A percentile compares a stretch with the other conserved stretches of the same genome.
Evolutionary conservation across 2,888 invertebrate genomes (phyloP).

Genomic region (Nephrocerus scutellatus): DNA sequence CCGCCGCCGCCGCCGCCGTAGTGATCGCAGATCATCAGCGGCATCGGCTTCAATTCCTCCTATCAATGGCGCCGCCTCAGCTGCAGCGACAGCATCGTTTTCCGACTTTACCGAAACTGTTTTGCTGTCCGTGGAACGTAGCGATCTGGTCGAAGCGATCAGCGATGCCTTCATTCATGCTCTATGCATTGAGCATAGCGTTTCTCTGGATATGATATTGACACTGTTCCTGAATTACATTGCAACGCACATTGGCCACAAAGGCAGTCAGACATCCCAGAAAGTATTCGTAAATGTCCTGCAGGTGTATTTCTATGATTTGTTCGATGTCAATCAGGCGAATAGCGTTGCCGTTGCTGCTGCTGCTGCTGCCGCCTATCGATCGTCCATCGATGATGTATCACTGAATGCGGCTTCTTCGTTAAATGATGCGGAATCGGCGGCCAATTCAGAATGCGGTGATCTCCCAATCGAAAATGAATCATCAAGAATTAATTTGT

Average conservation of each 20-base stretch:
- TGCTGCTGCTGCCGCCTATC: slow-evolving; percentile 21
- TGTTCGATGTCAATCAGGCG: slow-evolving; percentile 36
- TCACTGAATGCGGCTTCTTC: background rate
- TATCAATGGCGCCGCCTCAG: background rate
- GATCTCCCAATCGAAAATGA: too few relatives aligned
- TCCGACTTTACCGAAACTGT: slow-evolving; percentile 45
- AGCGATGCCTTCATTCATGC: slow-evolving; percentile 44
- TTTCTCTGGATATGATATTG: slow-evolving; percentile 41
- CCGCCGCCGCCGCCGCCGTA: slow-evolving; percentile 7
- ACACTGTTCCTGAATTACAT: slow-evolving; percentile 60
- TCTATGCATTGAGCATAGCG: slow-evolving; percentile 39
- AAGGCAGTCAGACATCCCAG: slow-evolving; percentile 46
- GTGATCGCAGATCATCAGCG: background rate
- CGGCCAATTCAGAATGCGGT: too few relatives aligned
- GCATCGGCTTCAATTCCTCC: background rate
- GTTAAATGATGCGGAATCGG: background rate
- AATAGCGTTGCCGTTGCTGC: slow-evolving; percentile 1
- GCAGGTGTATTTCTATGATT: slow-evolving; percentile 49
- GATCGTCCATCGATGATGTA: slow-evolving; percentile 11
- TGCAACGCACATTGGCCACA: slow-evolving; percentile 59
- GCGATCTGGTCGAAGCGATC: slow-evolving; percentile 39
- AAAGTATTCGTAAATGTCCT: slow-evolving; percentile 50
- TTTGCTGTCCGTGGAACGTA: slow-evolving; percentile 36
- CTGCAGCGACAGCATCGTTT: slow-evolving; percentile 27
- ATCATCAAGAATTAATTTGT: too few relatives aligned